Percentiles rank a stretch among this genome's conserved stretches.
Conservation (phyloP, 1,140 invertebrate genomes). For the Drosophila setifemur region DNA sequence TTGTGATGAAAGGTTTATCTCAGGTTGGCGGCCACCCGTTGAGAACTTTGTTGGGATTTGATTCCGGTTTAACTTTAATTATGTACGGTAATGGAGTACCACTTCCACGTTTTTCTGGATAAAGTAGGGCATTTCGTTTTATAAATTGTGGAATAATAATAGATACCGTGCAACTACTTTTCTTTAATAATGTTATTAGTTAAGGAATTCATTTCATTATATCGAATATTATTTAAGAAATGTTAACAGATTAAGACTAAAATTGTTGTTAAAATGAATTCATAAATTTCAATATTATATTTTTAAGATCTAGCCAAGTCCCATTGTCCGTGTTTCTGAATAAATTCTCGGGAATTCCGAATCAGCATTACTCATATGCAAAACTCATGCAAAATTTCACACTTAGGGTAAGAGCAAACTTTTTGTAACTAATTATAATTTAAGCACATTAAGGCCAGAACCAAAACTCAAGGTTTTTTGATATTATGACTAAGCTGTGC, state of each 20-base stretch:
- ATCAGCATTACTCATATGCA: background rate
- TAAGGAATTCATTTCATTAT: no score
- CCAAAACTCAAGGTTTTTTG: slow-evolving; percentile 36
- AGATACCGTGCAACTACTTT: background rate
- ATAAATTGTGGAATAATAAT: background rate
- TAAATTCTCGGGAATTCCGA: background rate
- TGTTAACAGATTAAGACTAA: no score
- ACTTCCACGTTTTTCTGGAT: slow-evolving; percentile 22
- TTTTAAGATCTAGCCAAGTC: no score
- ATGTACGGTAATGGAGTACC: background rate
- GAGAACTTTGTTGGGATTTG: slow-evolving; percentile 8
- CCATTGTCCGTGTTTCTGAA: background rate
- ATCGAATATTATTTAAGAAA: no score
- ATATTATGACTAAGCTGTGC: slow-evolving; percentile 36
- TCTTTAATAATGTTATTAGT: no score
- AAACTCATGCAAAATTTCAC: no score
- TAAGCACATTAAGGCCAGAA: slow-evolving; percentile 42
- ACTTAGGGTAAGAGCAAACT: background rate
- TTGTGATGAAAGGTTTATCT: slow-evolving; percentile 45
- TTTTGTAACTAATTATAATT: slow-evolving; percentile 22
- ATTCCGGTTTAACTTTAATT: slow-evolving; percentile 26
- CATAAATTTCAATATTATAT: no score
- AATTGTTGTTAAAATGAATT: no score
- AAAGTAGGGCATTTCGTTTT: slow-evolving; percentile 1
- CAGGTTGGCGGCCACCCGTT: slow-evolving; percentile 21